Evolutionary conservation across 35 echinoderm and acorn worm species (phyloP), one percentile per base, ranked within the genome.

Genomic region (Holothuria glaberrima): DNA sequence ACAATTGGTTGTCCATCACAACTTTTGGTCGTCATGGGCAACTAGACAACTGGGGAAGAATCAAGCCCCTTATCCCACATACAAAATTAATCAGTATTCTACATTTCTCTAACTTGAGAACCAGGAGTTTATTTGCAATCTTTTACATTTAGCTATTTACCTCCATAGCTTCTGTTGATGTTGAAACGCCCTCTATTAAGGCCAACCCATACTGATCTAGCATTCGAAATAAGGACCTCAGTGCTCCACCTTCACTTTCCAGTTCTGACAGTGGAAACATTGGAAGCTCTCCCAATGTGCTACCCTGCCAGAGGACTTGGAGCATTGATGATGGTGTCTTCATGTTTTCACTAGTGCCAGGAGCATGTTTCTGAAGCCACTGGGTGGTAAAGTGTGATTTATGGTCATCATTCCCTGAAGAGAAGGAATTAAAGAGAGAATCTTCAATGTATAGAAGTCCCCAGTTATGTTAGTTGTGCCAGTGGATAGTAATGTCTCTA

Each of bases 171-270:
- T 78, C 44, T 21, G 35, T 4, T 1, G 41, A 48, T 9, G 74
- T 45, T 22, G 6, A 21, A 78, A 78, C 74, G 5, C 74, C 74
- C n/a, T 48, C 74, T 26, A 78, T 78, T 33, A 78, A 28, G 74
- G 74, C 74, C 19, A 78, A n/a, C 12, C 74, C 74, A n/a, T 78
- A 78, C 38, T 78, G 29, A 48, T 78, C 38, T 12, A 78, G 74
- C 3, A 3, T 48, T 48, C 50, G 74, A 1, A 78, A 48, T 48
- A 78, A 48, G 44, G 44, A 27, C 20, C 38, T 52, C 36, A 78
- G 74, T 5, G 44, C 16, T 22, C 22, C 6, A 27, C 38, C 50
- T 30, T 78, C 21, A 4, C 50, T 9, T n/a, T 48, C 13, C n/a
- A 78, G 17, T 6, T 78, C 74, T 19, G 41, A 48, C 20, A 52